Base-by-base conservation (phyloP, 92 coral and sea anemone genomes). In the Umimayanthus kanabou region DNA sequence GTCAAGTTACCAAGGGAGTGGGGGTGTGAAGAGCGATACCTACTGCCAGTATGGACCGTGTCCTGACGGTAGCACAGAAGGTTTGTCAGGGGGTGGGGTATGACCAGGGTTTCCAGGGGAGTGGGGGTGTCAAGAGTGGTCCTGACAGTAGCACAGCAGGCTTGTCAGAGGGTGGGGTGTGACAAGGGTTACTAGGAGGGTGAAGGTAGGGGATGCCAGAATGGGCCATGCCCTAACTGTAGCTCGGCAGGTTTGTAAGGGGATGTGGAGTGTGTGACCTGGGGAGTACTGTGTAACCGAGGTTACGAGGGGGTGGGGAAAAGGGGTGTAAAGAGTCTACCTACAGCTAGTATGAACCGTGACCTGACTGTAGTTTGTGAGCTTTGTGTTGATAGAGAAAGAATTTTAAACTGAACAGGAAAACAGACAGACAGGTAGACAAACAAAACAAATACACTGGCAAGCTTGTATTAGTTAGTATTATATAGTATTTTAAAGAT, bases 1-100 rank as follows among this genome's bases (percentile, higher is more conserved):
- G 22, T 58, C 89, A 33, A 89, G 80, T 90, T 81, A 61, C 73
- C 82, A 89, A 66, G 87, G 79, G 30, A 69, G 64, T 43, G 85
- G 49, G 57, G 91, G 85, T 70, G 84, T 89, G 80, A 33, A 40
- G 15, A 91, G 94, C 61, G 94, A 91, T 47, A 79, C 96, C 39
- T 95, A 95, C 82, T 95, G 98, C 73, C 94, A 95, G 82, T 25
- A 85, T 53, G 98, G 98, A 37, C 98, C 98, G n/a, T 89, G 91
- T 80, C 89, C 92, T 82, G 96, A 93, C 57, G 94, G 89, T n/a
- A 78, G 76, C 70, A 76, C 86, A 73, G 74, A 72, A 28, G 78
- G 82, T 58, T 25, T 64, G 79, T 84, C 50, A 87, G 58, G 20
- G 58, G 20, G 37, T 33, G 37, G 37, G 37, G 14, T 13, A 86